Evolutionary conservation across 2,888 invertebrate species (phyloP).

Genomic region (Dendrolimus houi): DNA sequence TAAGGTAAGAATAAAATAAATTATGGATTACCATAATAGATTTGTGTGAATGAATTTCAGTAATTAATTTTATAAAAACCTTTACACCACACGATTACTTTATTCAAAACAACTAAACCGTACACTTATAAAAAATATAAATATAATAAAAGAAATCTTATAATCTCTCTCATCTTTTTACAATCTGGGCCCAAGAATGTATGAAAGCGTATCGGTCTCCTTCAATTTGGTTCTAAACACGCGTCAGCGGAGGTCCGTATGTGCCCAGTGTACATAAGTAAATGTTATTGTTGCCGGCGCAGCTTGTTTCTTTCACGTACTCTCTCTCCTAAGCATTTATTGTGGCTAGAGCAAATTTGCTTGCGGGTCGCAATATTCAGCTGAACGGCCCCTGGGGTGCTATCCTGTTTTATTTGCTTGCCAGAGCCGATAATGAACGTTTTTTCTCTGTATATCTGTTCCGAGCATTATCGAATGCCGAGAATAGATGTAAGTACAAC

Average conservation of each 20-base stretch:
- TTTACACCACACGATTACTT: no score
- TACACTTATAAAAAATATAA: no score
- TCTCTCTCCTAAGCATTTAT: constrained; percentile 59
- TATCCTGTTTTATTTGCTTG: constrained; percentile 65
- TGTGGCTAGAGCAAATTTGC: constrained; percentile 71
- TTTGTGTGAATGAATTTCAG: no score
- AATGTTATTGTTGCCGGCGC: constrained; percentile 41
- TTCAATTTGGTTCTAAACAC: not conserved
- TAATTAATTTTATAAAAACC: no score
- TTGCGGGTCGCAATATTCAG: constrained; percentile 69
- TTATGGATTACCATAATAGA: no score
- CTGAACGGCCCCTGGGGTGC: constrained; percentile 58
- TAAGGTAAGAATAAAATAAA: no score
- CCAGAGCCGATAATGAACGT: constrained; percentile 65
- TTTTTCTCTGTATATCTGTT: constrained; percentile 50
- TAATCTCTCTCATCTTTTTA: no score
- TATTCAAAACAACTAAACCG: no score
- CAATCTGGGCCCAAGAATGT: no score
- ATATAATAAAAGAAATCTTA: no score
- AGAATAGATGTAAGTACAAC: no score
- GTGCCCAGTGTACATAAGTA: constrained; percentile 28
- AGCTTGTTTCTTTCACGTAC: constrained; percentile 43
- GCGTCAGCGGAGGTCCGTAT: not conserved
- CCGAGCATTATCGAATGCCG: constrained; percentile 29
- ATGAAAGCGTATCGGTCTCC: no score